These are phyloP conservation scores for Physocephala rufipes DNA, from an alignment of 2,888 invertebrate genomes.

Conservation along the genomic window DNA sequence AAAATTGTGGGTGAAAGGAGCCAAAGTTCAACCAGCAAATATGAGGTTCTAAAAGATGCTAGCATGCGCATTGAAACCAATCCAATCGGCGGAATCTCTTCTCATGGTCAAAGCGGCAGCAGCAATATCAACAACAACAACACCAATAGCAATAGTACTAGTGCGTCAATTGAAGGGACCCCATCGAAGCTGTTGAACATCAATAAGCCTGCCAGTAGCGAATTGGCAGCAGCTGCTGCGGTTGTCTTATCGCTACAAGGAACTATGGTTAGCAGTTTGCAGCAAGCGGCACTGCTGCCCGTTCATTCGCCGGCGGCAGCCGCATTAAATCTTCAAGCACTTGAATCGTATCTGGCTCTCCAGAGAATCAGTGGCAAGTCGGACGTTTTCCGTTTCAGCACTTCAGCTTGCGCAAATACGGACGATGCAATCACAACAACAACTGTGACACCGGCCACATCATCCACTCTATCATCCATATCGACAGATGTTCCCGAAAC, in stretches of 20 bases:
- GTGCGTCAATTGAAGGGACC: slow-evolving; percentile 13
- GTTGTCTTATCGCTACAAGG: slow-evolving; percentile 85
- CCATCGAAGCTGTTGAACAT: slow-evolving; percentile 38
- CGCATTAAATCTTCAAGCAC: slow-evolving; percentile 83
- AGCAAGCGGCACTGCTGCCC: slow-evolving; percentile 83
- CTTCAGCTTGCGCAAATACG: slow-evolving; percentile 39
- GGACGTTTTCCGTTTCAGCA: slow-evolving; percentile 71
- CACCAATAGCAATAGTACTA: no score
- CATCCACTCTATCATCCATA: slow-evolving; percentile 12
- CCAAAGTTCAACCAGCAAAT: slow-evolving; percentile 17
- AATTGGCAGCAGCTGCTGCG: slow-evolving; percentile 71
- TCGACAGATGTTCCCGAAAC: neutral
- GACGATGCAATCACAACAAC: slow-evolving; percentile 38
- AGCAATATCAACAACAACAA: no score
- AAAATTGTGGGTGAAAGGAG: slow-evolving; percentile 33
- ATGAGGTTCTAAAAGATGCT: slow-evolving; percentile 8
- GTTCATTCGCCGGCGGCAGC: slow-evolving; percentile 86
- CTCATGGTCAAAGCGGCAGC: slow-evolving; percentile 2
- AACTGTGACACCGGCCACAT: slow-evolving; percentile 33
- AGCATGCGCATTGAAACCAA: slow-evolving; percentile 16
- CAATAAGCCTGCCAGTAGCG: slow-evolving; percentile 63
- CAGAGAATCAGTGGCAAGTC: slow-evolving; percentile 79
- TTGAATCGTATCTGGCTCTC: slow-evolving; percentile 85
- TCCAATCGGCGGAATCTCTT: neutral
- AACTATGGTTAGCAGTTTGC: slow-evolving; percentile 84